Evolutionary conservation across 2,888 invertebrate genomes (phyloP), one percentile per base, ranked within the genome.

Genomic region (Teinopalpus imperialis): DNA sequence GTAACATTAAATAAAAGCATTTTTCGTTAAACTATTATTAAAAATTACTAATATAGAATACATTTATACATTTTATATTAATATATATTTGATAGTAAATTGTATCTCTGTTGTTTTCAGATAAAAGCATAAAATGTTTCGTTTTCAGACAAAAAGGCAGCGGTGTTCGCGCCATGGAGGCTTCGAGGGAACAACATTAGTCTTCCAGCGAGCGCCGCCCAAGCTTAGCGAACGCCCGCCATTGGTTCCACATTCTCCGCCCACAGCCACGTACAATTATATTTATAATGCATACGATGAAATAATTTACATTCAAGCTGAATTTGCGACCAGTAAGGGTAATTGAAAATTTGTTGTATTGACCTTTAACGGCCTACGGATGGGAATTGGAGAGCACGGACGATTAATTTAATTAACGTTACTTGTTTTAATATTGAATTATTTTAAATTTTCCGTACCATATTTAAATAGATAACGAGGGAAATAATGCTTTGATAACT

Each of bases 301-400:
- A 85, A 87, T 87, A 87, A 87, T 87, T 88, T 87, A 87, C 86
- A 86, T 87, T 86, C 81, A 71, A 83, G 83, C 83, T 81, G 85
- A 88, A 88, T 87, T 87, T 87, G 88, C 85, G 81, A 81, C 76
- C 78, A 73, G 79, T 73, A 72, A 64, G 81, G 79, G 82, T 86
- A 88, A 88, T 87, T 88, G 87, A 88, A 88, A 87, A 88, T 87
- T 88, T 88, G 87, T 86, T 85, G 82, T 86, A 86, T 85, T 81
- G 85, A 78, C 77, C 76, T 59, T 66, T 66, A 71, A 75, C 72
- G 73, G 77, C 74, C 76, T 74, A 72, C 68, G 61, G 67, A 52
- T 53, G 52, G 54, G 52, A 54, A 55, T 53, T 52, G 51, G 55
- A 47, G 43, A 49, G 48, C 40, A 47, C 44, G 39, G 27, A 40